Evolutionary conservation across 2,797 vertebrate species (phyloP), one percentile per base, ranked within the genome.

Genomic region (Hipposideros larvatus): DNA sequence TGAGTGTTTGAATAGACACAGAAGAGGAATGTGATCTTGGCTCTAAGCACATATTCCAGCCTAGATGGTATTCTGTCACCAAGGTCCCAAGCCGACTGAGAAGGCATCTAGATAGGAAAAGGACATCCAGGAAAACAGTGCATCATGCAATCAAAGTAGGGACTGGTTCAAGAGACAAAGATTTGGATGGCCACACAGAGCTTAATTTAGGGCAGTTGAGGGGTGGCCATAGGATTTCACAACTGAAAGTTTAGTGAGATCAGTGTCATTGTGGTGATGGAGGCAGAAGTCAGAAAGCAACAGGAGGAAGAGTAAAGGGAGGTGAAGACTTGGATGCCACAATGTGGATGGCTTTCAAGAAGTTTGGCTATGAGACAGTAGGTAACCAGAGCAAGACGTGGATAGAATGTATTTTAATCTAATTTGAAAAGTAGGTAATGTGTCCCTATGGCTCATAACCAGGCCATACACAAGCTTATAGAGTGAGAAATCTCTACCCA

Each of bases 281-380:
- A 61, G 31, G 19, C 15, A 11, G 8, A 65, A 11, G 13, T 10
- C 31, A 4, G 48, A 48, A 41, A 65, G 3, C 63, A 88, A 10
- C 4, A 11, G 1, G 88, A 0, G 15, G 70, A 73, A 41, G 7
- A 63, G 2, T 6, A 51, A 80, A 95, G 57, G 7, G 21, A 74
- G 15, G 7, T 65, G 5, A 84, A 31, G 53, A 59, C 1, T 46
- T 51, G 4, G 0, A 48, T 19, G 10, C 0, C 22, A 3, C 51
- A 14, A 7, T 16, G 14, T 11, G 13, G 41, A 34, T 0, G 8
- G 16, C 6, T 80, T 55, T 71, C 11, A 41, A 66, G 46, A 61
- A 28, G 14, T 21, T 51, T 61, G 46, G 13, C 59, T 48, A 11
- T 48, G 7, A 80, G 22, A 26, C 80, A 77, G 19, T 11, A 26